These are phyloP conservation scores for Halichondria panicea DNA, from an alignment of 37 sponge, comb jelly and placozoan genomes.

Conservation along the genomic window DNA sequence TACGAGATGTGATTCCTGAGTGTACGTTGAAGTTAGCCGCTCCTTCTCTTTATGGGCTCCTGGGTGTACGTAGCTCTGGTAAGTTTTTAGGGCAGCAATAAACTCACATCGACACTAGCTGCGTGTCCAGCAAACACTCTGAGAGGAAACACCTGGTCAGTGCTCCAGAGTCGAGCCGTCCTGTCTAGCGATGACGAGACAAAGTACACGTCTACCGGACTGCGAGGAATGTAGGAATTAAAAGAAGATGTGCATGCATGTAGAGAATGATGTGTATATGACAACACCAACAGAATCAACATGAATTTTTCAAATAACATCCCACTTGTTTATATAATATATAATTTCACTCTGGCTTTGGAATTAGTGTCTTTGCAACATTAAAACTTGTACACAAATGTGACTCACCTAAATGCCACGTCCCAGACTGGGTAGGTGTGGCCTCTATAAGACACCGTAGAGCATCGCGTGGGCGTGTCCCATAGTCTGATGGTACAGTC, in stretches of 20 bases:
- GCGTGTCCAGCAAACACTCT: conserved; percentile 86
- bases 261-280: too few species aligned
- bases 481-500: conserved; percentile 75
- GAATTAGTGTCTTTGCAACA: not conserved
- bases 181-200: conserved; percentile 61
- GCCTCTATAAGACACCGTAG: conserved; percentile 61
- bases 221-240: conserved; percentile 8
- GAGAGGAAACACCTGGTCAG: conserved; percentile 69
- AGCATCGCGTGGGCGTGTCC: conserved; percentile 22
- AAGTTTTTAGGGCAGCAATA: not conserved
- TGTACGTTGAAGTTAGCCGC: too few species aligned
- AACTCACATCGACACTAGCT: conserved; percentile 64
- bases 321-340: too few species aligned
- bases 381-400: not conserved
- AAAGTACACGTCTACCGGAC: conserved; percentile 83
- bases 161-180: conserved; percentile 85
- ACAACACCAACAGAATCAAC: too few species aligned
- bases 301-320: too few species aligned
- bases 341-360: not conserved
- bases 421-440: conserved; percentile 86
- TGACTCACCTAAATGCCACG: conserved; percentile 60
- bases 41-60: too few species aligned
- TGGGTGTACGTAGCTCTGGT: too few species aligned
- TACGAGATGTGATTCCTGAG: too few species aligned
- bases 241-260: too few species aligned